Evolutionary conservation across 2,113 vertebrate species (phyloP).

Genomic region (Xiphophorus maculatus): DNA sequence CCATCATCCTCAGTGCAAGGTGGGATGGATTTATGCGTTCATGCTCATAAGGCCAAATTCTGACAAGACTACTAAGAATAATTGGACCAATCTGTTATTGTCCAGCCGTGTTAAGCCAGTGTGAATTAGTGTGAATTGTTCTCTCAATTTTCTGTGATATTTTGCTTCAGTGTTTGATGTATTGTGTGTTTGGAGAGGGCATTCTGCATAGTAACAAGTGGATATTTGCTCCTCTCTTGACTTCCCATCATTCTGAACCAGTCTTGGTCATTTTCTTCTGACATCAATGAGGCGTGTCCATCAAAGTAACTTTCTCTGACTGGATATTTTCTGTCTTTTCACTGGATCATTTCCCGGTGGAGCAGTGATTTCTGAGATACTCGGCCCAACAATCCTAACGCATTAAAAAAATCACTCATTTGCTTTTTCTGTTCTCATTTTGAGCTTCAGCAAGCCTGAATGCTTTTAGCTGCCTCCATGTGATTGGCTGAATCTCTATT

Average conservation of each 20-base stretch:
- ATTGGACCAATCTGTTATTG: background rate
- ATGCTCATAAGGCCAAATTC: no score
- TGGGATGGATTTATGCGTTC: background rate
- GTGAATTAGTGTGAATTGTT: no score
- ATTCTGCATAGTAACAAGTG: background rate
- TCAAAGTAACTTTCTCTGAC: background rate
- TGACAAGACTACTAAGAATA: background rate
- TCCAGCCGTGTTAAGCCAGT: background rate
- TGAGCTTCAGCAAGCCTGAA: no score
- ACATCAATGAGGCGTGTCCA: background rate
- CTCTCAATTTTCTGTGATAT: background rate
- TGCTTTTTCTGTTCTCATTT: background rate
- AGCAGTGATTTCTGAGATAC: background rate
- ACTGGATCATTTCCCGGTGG: background rate
- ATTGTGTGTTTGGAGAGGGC: background rate
- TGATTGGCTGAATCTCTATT: no score
- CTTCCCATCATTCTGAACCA: background rate
- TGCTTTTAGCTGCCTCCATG: no score
- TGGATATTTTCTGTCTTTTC: background rate
- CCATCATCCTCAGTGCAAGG: background rate
- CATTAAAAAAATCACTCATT: background rate
- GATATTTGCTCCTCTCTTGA: background rate
- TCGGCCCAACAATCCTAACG: background rate
- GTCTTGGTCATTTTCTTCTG: background rate
- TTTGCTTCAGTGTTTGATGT: background rate